Percentiles rank a stretch among this genome's conserved stretches.
Evolutionary conservation across 2,113 vertebrate genomes (phyloP).

Genomic region (Gnathonemus echidnorhynchus): DNA sequence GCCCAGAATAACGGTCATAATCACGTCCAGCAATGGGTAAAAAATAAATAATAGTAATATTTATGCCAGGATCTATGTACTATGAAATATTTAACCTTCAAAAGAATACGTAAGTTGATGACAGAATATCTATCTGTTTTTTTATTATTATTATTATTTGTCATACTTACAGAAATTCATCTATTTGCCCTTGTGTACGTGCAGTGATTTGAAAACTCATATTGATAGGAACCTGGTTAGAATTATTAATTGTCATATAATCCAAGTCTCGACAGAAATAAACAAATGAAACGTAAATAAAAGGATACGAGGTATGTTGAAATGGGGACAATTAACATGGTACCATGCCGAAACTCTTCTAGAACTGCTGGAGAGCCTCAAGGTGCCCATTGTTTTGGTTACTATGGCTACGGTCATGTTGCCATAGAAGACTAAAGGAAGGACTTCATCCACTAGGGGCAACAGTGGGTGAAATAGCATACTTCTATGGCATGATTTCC

Average conservation of each 20-base stretch:
- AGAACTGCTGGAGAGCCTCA: background rate
- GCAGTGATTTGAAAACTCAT: background rate
- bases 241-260: background rate
- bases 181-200: background rate
- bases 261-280: background rate
- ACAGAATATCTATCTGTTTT: background rate
- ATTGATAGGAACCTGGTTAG: background rate
- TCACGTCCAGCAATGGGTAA: background rate
- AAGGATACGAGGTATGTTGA: background rate
- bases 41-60: background rate
- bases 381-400: background rate
- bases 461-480: background rate
- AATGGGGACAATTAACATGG: background rate
- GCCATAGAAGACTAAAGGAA: background rate
- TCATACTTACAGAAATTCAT: background rate
- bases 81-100: constrained; percentile 8
- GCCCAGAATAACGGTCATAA: background rate
- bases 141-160: too few species aligned
- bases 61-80: background rate
- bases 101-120: background rate
- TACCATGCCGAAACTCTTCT: background rate
- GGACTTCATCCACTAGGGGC: background rate
- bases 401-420: background rate
- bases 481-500: background rate
- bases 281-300: background rate